Percentiles rank a stretch among this genome's conserved stretches.
Conservation (phyloP, 1,140 invertebrate genomes). For the Neoseiulus cucumeris region DNA sequence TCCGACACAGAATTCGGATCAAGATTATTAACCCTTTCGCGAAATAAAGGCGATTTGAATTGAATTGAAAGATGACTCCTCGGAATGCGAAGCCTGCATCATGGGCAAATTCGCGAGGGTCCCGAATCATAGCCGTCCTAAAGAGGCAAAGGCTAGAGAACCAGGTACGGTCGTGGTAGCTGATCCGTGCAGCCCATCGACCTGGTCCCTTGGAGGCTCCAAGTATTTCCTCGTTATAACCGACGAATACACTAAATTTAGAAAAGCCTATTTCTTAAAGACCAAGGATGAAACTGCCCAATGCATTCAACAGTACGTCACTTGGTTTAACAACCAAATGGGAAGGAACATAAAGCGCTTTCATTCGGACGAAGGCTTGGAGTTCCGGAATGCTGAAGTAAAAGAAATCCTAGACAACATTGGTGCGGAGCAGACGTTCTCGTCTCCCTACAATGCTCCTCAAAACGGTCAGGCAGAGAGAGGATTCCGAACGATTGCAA, state of each 20-base stretch:
- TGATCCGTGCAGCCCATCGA: not conserved
- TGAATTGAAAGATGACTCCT: not conserved
- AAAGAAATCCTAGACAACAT: not conserved
- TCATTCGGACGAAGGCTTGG: not conserved
- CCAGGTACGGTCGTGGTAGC: not conserved
- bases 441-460: constrained; percentile 10
- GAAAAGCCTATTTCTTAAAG: not conserved
- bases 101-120: not conserved
- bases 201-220: not conserved
- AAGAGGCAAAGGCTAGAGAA: not conserved
- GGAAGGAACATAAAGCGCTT: not conserved
- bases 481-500: constrained; percentile 9
- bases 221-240: not conserved
- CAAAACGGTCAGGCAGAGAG: constrained; percentile 10
- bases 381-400: not conserved
- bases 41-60: no score
- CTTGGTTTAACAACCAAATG: not conserved
- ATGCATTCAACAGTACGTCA: not conserved
- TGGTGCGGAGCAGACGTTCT: not conserved
- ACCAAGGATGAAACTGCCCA: not conserved
- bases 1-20: no score
- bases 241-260: not conserved
- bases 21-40: no score
- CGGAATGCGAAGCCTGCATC: not conserved
- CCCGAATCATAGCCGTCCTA: not conserved